phyloP scores from a whole-genome alignment of 2,797 vertebrate genomes.

The Xerus rutilus region DNA sequence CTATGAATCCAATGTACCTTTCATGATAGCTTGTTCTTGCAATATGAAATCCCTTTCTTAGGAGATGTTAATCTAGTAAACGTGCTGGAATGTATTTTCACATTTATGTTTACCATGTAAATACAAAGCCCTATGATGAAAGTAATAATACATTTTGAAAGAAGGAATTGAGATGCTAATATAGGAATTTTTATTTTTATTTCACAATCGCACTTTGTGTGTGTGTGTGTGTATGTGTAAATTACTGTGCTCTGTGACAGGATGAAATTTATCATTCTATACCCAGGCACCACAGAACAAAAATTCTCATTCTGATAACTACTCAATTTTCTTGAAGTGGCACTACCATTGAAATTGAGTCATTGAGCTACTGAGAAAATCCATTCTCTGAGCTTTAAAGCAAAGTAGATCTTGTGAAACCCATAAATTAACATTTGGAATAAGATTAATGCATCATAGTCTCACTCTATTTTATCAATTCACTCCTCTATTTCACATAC shows the following conservation, averaged over 20 bases:
- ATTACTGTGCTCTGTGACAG: neutral
- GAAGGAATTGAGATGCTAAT: neutral
- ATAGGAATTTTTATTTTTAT: neutral
- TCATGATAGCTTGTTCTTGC: neutral
- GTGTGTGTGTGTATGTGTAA: neutral
- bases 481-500: neutral
- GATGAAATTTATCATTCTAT: constrained; percentile 80
- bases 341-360: constrained; percentile 81
- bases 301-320: constrained; percentile 74
- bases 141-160: neutral
- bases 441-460: constrained; percentile 63
- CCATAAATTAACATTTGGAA: constrained; percentile 73
- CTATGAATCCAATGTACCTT: neutral
- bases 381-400: constrained; percentile 52
- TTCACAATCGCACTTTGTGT: neutral
- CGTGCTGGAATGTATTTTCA: neutral
- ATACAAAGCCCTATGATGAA: neutral
- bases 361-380: constrained; percentile 79
- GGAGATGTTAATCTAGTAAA: neutral
- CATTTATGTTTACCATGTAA: neutral
- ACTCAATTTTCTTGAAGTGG: constrained; percentile 84
- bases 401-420: constrained; percentile 71
- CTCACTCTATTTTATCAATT: constrained; percentile 36
- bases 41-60: neutral
- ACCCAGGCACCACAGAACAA: constrained; percentile 67